phyloP scores from a whole-genome alignment of 1,140 invertebrate genomes.

The Babylonia areolata region DNA sequence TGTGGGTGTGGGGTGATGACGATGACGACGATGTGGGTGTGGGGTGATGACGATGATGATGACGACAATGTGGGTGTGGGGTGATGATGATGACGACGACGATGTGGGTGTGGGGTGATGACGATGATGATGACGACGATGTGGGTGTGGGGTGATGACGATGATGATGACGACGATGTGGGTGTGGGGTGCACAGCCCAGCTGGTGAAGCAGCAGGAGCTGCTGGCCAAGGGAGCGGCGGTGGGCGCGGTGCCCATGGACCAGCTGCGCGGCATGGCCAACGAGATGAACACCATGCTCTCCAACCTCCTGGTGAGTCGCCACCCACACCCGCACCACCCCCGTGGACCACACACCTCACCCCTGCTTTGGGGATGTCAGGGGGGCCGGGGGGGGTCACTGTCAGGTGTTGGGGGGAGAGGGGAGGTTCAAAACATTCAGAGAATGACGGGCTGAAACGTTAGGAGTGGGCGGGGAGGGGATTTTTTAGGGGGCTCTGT shows the following conservation, averaged over 20 bases:
- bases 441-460: no score
- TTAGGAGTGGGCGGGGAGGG: no score
- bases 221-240: conserved; percentile 33
- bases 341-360: background rate
- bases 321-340: background rate
- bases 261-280: conserved; percentile 65
- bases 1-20: background rate
- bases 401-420: no score
- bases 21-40: background rate
- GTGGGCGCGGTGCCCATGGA: conserved; percentile 64
- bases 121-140: background rate
- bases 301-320: conserved; percentile 68
- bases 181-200: background rate
- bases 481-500: no score
- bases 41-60: background rate
- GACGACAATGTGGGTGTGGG: background rate
- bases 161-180: background rate
- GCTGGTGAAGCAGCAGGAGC: conserved; percentile 49
- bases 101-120: no score
- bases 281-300: conserved; percentile 68
- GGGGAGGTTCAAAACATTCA: no score
- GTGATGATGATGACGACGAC: background rate
- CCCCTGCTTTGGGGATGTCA: no score
- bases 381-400: no score
- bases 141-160: background rate